Evolutionary conservation across 2,113 vertebrate genomes (phyloP).

Genomic region (Promerops cafer): DNA sequence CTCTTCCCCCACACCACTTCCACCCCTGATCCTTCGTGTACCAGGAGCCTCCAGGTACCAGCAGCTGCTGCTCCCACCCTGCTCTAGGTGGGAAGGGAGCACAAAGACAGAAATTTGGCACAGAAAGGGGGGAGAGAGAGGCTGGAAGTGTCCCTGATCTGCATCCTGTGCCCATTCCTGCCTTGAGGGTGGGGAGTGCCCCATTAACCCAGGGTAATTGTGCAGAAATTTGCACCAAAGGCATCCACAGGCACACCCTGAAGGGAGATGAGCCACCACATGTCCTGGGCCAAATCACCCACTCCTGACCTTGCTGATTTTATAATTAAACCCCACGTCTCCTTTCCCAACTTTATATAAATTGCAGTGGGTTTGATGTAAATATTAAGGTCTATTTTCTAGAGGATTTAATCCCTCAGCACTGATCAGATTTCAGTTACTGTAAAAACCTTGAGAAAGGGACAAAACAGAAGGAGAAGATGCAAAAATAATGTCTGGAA

Average conservation of each 20-base stretch:
- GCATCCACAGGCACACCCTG: neutral
- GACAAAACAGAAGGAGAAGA: neutral
- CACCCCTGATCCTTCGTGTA: fast-evolving
- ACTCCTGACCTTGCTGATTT: neutral
- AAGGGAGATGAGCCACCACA: neutral
- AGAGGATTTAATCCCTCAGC: neutral
- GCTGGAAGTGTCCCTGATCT: neutral
- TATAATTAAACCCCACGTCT: neutral
- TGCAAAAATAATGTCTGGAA: neutral
- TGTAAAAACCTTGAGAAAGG: neutral
- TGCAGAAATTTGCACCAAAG: neutral
- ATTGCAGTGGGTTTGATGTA: neutral
- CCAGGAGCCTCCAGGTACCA: neutral
- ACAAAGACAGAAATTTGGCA: neutral
- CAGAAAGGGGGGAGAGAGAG: neutral
- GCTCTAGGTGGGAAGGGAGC: neutral
- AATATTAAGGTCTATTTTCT: neutral
- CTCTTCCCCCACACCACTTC: neutral
- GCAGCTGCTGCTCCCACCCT: neutral
- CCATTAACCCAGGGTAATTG: neutral
- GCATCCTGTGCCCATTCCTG: neutral
- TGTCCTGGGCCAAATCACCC: neutral
- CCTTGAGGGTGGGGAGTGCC: neutral
- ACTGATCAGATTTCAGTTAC: neutral
- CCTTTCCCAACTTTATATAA: neutral